These are phyloP conservation scores for Hetaerina titia DNA, from an alignment of 2,888 invertebrate species.

Conservation along the genomic window DNA sequence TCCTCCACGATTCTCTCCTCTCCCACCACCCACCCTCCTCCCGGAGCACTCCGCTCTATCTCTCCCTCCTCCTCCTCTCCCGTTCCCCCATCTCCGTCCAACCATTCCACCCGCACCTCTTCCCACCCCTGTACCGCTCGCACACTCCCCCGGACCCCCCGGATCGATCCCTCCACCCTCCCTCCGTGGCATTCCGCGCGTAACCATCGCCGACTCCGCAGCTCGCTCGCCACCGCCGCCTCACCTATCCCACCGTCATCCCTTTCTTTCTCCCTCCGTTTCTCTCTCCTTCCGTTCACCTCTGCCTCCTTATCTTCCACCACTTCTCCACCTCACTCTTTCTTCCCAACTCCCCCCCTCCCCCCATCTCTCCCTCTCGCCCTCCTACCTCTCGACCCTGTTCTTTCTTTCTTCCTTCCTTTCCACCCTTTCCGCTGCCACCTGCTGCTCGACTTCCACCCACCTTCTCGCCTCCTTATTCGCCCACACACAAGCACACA, in stretches of 20 bases:
- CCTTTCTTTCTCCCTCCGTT: background rate
- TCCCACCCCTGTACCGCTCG: background rate
- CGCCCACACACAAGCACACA: background rate
- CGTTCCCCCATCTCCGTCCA: background rate
- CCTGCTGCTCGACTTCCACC: background rate
- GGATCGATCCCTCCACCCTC: slow-evolving; percentile 33
- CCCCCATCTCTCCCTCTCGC: background rate
- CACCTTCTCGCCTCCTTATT: background rate
- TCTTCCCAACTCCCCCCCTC: background rate
- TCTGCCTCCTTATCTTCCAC: background rate
- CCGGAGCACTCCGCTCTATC: background rate
- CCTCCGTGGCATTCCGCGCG: slow-evolving; percentile 25
- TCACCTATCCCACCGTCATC: background rate
- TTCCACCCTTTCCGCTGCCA: background rate
- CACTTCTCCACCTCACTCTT: no score
- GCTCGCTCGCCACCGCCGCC: background rate
- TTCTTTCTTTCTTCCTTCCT: background rate
- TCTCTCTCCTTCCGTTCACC: background rate
- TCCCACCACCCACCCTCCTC: background rate
- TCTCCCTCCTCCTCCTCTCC: background rate
- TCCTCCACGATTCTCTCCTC: background rate
- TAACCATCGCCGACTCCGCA: slow-evolving; percentile 31
- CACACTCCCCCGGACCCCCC: background rate
- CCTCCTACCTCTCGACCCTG: background rate
- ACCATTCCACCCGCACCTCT: background rate